Evolutionary conservation across 2,113 vertebrate species (phyloP).

Genomic region (Theristicus caerulescens): DNA sequence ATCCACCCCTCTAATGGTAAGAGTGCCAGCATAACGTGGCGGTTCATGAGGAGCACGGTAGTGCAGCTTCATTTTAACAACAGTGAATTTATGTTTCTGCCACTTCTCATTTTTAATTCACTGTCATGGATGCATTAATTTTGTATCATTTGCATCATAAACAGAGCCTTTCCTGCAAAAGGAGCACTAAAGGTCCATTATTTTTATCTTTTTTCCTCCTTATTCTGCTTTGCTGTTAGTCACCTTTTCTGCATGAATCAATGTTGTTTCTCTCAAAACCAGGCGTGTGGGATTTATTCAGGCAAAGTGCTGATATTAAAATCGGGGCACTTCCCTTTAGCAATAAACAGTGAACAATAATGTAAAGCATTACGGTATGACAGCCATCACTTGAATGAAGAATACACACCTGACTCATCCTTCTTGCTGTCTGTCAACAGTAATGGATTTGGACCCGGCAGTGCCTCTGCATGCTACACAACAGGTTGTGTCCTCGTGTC

Average conservation of each 20-base stretch:
- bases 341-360: neutral
- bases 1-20: accelerated
- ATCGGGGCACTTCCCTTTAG: neutral
- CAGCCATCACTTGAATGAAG: neutral
- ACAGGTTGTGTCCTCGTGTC: neutral
- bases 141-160: neutral
- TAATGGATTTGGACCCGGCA: neutral
- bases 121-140: neutral
- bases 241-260: neutral
- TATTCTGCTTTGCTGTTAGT: neutral
- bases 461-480: neutral
- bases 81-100: neutral
- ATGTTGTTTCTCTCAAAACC: neutral
- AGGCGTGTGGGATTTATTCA: neutral
- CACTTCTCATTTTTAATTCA: constrained; percentile 9
- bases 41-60: neutral
- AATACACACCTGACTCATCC: neutral
- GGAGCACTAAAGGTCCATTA: neutral
- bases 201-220: neutral
- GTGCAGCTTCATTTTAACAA: neutral
- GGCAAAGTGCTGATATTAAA: neutral
- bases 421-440: neutral
- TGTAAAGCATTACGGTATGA: neutral
- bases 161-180: neutral
- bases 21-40: neutral